A percentile compares a stretch with the other conserved stretches of the same genome.
phyloP scores from a whole-genome alignment of 2,797 vertebrate species.

The Cyclopterus lumpus region DNA sequence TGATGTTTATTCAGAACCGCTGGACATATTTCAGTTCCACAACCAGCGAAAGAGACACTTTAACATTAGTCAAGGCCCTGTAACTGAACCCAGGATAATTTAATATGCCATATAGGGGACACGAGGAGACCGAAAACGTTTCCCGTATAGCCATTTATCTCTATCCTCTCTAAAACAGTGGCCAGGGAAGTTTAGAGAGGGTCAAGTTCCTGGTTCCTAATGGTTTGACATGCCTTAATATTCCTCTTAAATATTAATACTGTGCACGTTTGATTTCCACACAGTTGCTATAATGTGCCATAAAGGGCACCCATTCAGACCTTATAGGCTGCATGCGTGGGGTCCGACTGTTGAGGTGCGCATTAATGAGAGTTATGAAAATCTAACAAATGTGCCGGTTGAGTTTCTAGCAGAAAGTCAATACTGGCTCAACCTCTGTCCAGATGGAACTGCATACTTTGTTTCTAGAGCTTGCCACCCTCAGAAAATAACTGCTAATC shows the following conservation, averaged over 20 bases:
- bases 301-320: slow-evolving; percentile 76
- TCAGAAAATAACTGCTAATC: slow-evolving; percentile 30
- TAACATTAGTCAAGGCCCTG: slow-evolving; percentile 75
- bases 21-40: slow-evolving; percentile 84
- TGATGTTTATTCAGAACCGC: slow-evolving; percentile 86
- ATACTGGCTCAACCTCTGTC: slow-evolving; percentile 28
- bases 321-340: slow-evolving; percentile 49
- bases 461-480: slow-evolving; percentile 7
- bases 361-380: slow-evolving; percentile 45
- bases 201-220: slow-evolving; percentile 69
- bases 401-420: slow-evolving; percentile 49
- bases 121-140: slow-evolving; percentile 44
- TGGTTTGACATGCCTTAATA: slow-evolving; percentile 75
- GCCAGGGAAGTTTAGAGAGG: slow-evolving; percentile 74
- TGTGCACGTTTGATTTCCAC: slow-evolving; percentile 71
- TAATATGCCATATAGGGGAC: slow-evolving; percentile 70
- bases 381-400: slow-evolving; percentile 48
- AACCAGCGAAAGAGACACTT: slow-evolving; percentile 74
- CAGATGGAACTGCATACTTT: slow-evolving; percentile 40
- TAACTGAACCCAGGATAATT: slow-evolving; percentile 74
- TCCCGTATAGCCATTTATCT: slow-evolving; percentile 72
- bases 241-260: slow-evolving; percentile 75
- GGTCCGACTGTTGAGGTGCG: slow-evolving; percentile 52
- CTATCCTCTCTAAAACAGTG: slow-evolving; percentile 65
- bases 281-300: slow-evolving; percentile 74